phyloP scores from a whole-genome alignment of 2,113 vertebrate species.

The Marmota monax region DNA sequence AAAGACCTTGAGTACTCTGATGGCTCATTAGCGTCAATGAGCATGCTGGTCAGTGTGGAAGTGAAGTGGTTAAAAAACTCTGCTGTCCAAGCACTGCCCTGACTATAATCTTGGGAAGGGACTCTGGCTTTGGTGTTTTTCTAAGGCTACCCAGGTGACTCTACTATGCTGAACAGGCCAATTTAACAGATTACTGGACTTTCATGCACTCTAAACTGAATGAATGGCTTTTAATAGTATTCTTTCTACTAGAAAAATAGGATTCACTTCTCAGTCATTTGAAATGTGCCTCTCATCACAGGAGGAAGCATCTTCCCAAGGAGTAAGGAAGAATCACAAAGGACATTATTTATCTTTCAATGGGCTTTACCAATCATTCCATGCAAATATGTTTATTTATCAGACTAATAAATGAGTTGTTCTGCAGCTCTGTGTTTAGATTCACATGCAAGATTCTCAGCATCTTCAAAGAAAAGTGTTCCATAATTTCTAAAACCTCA shows the following conservation, averaged over 20 bases:
- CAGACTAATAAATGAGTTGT: constrained; percentile 46
- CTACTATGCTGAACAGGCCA: not conserved
- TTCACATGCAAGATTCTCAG: constrained; percentile 34
- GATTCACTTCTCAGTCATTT: constrained; percentile 21
- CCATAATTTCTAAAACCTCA: not conserved
- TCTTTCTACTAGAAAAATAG: not conserved
- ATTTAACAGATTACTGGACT: not conserved
- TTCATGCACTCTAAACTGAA: not conserved
- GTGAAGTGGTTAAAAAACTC: not conserved
- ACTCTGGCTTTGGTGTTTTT: not conserved
- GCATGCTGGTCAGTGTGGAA: accelerated
- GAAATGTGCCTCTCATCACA: constrained; percentile 38
- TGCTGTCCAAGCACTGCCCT: not conserved
- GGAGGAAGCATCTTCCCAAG: constrained; percentile 57
- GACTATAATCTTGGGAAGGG: not conserved
- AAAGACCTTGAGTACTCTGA: not conserved
- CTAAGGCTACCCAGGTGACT: not conserved
- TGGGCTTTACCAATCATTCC: not conserved
- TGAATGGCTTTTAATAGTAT: not conserved
- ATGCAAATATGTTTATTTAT: constrained; percentile 49
- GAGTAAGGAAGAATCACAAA: constrained; percentile 66
- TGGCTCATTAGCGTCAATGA: not conserved
- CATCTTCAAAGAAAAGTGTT: constrained; percentile 37
- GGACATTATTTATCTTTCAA: constrained; percentile 74
- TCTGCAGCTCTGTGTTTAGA: constrained; percentile 30